These are phyloP conservation scores for Protobothrops flavoviridis DNA, from an alignment of 2,113 vertebrate genomes.

Conservation along the genomic window DNA sequence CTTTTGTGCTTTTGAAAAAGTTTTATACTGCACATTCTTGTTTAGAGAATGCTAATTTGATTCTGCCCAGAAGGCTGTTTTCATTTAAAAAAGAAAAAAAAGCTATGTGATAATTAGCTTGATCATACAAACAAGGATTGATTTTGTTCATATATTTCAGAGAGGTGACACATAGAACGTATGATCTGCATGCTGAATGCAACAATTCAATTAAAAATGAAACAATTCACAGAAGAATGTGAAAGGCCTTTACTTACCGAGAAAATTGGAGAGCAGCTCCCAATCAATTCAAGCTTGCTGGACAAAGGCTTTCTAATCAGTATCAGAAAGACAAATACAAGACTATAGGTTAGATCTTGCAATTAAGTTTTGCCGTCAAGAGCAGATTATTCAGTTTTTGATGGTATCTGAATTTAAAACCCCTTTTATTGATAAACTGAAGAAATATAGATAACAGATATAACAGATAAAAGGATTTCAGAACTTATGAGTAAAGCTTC, in stretches of 20 bases:
- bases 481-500: background rate
- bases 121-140: background rate
- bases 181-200: background rate
- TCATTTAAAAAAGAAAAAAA: background rate
- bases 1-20: background rate
- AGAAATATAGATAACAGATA: background rate
- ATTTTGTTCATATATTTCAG: background rate
- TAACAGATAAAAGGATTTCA: background rate
- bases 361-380: background rate
- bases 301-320: background rate
- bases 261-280: background rate
- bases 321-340: background rate
- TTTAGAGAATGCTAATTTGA: background rate
- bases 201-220: background rate
- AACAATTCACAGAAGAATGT: background rate
- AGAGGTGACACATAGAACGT: background rate
- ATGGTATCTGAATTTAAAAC: background rate
- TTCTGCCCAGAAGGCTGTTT: background rate
- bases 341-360: background rate
- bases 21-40: background rate
- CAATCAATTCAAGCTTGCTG: background rate
- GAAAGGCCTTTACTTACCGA: background rate
- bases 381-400: background rate
- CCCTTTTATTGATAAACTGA: background rate
- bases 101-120: background rate